Conservation (phyloP, 2,888 invertebrate species). For the Mechanitis mazaeus region DNA sequence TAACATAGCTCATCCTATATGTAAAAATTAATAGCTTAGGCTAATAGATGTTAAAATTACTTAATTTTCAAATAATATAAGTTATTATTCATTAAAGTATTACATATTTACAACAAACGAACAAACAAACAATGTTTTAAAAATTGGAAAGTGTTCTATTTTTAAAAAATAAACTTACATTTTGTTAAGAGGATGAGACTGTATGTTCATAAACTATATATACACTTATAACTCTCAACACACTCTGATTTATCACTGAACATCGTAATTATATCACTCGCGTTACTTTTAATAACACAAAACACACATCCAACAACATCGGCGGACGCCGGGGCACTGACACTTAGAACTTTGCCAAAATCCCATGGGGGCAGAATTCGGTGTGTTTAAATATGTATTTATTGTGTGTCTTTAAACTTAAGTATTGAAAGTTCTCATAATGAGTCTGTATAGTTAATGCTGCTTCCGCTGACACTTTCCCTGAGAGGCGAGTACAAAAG, state of each 20-base stretch:
- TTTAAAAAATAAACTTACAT: constrained; percentile 38
- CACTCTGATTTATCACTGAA: constrained; percentile 51
- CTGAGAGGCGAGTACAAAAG: too few species aligned
- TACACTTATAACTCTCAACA: constrained; percentile 48
- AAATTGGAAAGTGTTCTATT: neutral
- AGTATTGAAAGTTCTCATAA: too few species aligned
- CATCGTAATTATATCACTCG: constrained; percentile 60
- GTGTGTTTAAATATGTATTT: neutral
- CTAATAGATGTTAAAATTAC: too few species aligned
- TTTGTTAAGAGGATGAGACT: constrained; percentile 36
- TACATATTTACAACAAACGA: too few species aligned
- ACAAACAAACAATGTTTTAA: too few species aligned
- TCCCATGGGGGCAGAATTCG: constrained; percentile 23
- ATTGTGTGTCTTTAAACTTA: too few species aligned
- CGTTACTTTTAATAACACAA: constrained; percentile 37
- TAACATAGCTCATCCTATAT: too few species aligned
- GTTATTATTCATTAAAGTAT: too few species aligned
- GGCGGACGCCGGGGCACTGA: constrained; percentile 64
- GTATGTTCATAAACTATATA: constrained; percentile 34
- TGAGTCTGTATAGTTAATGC: too few species aligned
- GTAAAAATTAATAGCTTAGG: too few species aligned
- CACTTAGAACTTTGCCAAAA: constrained; percentile 29
- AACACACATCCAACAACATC: constrained; percentile 45
- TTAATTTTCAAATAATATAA: too few species aligned
- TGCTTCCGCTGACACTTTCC: too few species aligned